phyloP scores from a whole-genome alignment of 2,113 vertebrate genomes.

The Thymallus thymallus region DNA sequence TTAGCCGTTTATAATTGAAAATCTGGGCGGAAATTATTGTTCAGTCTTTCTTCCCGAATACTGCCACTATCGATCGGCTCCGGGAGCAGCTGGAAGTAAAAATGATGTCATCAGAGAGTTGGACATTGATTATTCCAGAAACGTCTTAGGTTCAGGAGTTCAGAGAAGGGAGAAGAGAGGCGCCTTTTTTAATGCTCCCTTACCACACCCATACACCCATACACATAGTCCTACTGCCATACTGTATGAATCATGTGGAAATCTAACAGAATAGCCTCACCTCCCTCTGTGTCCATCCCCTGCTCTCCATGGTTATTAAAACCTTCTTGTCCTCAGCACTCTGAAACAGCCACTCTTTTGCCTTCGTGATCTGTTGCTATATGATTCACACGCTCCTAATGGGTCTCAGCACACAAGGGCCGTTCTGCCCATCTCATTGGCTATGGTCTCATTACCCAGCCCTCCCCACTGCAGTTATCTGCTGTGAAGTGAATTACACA shows the following conservation, averaged over 20 bases:
- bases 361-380: too few relatives aligned
- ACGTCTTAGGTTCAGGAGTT: constrained; percentile 29
- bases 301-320: too few relatives aligned
- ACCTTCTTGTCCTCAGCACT: too few relatives aligned
- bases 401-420: too few relatives aligned
- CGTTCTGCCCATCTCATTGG: constrained; percentile 35
- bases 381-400: too few relatives aligned
- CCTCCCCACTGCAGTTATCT: constrained; percentile 47
- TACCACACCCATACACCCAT: too few relatives aligned
- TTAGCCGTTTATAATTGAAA: constrained; percentile 68
- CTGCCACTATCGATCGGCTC: constrained; percentile 43
- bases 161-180: neutral
- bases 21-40: constrained; percentile 51
- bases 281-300: too few relatives aligned
- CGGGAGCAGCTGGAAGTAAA: constrained; percentile 43
- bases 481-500: constrained; percentile 63
- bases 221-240: too few relatives aligned
- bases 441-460: constrained; percentile 38
- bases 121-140: constrained; percentile 49
- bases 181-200: too few relatives aligned
- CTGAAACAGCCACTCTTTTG: too few relatives aligned
- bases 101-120: constrained; percentile 44
- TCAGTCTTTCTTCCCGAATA: constrained; percentile 51
- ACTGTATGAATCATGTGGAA: constrained; percentile 14
- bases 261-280: constrained; percentile 35